These are phyloP conservation scores for Oligia strigilis DNA, from an alignment of 2,888 invertebrate species.

Conservation along the genomic window DNA sequence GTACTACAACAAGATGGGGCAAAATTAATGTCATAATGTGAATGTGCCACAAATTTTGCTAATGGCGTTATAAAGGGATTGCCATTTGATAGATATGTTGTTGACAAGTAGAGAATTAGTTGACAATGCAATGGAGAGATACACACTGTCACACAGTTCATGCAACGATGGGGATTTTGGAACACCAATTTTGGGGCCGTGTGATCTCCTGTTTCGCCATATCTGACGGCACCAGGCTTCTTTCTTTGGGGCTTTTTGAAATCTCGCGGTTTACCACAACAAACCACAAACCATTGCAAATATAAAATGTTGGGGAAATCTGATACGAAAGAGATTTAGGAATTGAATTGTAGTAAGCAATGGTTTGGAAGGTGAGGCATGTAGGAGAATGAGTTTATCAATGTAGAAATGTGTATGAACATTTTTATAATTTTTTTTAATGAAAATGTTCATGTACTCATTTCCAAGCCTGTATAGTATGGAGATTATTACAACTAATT, in stretches of 20 bases:
- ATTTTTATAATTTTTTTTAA: background rate
- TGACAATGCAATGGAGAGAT: background rate
- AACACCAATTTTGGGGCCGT: background rate
- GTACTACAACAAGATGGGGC: too few species aligned
- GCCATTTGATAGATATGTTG: too few species aligned
- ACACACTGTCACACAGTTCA: background rate
- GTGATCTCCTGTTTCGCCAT: background rate
- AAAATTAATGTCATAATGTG: background rate
- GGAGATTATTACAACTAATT: background rate
- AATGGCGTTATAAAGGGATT: too few species aligned
- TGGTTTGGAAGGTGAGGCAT: background rate
- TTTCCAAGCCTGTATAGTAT: background rate
- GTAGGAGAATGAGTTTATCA: background rate
- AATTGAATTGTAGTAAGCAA: constrained; percentile 12
- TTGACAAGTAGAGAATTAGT: too few species aligned
- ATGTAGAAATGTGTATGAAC: background rate
- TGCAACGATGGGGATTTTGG: background rate
- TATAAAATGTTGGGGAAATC: constrained; percentile 45
- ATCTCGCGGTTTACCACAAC: too few species aligned
- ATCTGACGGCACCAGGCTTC: too few species aligned
- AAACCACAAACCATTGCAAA: constrained; percentile 30
- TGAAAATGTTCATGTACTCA: background rate
- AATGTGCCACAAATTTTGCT: background rate
- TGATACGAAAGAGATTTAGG: constrained; percentile 27
- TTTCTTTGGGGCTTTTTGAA: too few species aligned